Conservation (phyloP, 2,113 vertebrate genomes). For the Phasianus colchicus region DNA sequence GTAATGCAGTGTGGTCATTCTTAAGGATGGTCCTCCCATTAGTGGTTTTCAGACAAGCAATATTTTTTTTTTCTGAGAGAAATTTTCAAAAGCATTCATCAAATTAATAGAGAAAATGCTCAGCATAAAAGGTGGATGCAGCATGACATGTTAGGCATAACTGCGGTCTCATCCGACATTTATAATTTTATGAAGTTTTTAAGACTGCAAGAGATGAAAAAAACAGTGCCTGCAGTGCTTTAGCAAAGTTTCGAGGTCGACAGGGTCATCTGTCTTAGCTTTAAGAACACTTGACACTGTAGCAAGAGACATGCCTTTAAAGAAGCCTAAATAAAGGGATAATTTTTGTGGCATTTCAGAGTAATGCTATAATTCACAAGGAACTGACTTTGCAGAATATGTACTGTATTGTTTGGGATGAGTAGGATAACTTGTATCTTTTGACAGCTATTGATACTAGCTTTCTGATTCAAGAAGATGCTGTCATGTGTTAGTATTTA, state of each 20-base stretch:
- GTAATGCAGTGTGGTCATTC: neutral
- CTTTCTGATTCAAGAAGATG: neutral
- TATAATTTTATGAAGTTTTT: neutral
- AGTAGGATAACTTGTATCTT: neutral
- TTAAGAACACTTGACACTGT: neutral
- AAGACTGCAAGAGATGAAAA: neutral
- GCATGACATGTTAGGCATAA: neutral
- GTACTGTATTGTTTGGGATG: neutral
- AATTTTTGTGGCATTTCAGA: neutral
- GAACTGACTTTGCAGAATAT: neutral
- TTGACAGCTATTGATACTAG: neutral
- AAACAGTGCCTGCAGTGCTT: neutral
- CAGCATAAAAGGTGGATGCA: neutral
- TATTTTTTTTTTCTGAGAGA: neutral
- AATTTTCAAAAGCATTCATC: neutral
- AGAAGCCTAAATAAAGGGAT: neutral
- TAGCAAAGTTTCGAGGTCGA: neutral
- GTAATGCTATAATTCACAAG: neutral
- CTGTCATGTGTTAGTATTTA: neutral
- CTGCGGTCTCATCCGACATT: neutral
- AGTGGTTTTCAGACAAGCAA: neutral
- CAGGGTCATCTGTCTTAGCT: neutral
- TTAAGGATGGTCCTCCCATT: neutral
- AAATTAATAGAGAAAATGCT: neutral
- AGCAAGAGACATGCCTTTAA: neutral